Evolutionary conservation across 2,797 vertebrate genomes (phyloP).

Genomic region (Vultur gryphus): DNA sequence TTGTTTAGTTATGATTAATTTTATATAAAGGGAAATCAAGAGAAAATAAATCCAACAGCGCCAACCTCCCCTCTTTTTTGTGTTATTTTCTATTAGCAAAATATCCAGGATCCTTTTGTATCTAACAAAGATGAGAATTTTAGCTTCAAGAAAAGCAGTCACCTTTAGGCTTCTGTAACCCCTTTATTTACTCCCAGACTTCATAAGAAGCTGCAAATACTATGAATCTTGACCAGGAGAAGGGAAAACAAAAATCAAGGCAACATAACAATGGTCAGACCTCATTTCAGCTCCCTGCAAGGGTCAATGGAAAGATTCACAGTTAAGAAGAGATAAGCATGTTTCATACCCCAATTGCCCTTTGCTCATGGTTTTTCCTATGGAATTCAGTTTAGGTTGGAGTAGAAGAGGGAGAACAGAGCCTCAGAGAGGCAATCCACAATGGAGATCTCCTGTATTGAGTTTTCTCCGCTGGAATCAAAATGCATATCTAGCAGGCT

Average conservation of each 20-base stretch:
- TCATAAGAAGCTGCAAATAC: not conserved
- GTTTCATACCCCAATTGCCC: not conserved
- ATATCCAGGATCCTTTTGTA: not conserved
- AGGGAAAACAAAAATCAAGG: not conserved
- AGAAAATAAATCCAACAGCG: not conserved
- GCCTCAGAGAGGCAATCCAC: not conserved
- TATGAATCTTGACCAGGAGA: not conserved
- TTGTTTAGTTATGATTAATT: not conserved
- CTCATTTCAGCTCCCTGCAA: not conserved
- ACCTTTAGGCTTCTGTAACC: not conserved
- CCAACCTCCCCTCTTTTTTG: rapidly evolving
- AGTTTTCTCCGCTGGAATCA: not conserved
- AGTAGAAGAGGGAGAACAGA: not conserved
- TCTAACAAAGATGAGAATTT: not conserved
- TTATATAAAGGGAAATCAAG: not conserved
- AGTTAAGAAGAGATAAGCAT: not conserved
- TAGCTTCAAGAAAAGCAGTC: not conserved
- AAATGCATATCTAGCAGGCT: not conserved
- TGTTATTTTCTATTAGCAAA: not conserved
- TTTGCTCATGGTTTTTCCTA: not conserved
- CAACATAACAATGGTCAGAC: not conserved
- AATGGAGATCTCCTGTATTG: not conserved
- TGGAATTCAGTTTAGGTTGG: not conserved
- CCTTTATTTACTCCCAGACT: not conserved
- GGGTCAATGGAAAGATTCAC: not conserved